These are phyloP conservation scores for Papilio glaucus DNA, from an alignment of 1,140 invertebrate species.

Conservation along the genomic window DNA sequence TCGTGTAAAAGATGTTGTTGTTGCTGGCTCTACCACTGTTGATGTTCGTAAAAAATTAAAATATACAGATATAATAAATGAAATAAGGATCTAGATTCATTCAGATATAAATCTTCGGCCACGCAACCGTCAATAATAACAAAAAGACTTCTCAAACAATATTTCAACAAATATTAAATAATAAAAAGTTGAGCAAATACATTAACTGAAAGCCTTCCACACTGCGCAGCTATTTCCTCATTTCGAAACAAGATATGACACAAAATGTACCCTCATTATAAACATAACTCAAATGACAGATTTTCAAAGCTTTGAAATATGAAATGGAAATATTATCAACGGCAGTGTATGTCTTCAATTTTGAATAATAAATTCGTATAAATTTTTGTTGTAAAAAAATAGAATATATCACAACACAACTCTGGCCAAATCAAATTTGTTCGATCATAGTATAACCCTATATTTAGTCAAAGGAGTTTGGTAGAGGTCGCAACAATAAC, in stretches of 20 bases:
- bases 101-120: too few relatives aligned
- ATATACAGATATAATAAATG: too few relatives aligned
- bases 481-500: too few relatives aligned
- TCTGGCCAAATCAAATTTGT: too few relatives aligned
- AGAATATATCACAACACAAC: too few relatives aligned
- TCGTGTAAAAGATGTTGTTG: too few relatives aligned
- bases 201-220: not conserved
- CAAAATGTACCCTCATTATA: slow-evolving; percentile 8
- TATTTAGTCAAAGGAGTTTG: too few relatives aligned
- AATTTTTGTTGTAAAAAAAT: too few relatives aligned
- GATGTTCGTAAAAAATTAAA: too few relatives aligned
- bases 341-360: not conserved
- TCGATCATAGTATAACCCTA: too few relatives aligned
- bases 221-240: not conserved
- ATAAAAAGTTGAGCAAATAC: not conserved
- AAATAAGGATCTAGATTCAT: too few relatives aligned
- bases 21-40: too few relatives aligned
- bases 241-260: not conserved
- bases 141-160: not conserved
- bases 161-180: not conserved
- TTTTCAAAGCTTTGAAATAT: slow-evolving; percentile 11
- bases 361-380: not conserved
- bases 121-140: not conserved
- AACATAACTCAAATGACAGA: not conserved
- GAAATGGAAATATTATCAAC: not conserved